Conservation (phyloP, 2,113 vertebrate species). For the Cephalophus harveyi region DNA sequence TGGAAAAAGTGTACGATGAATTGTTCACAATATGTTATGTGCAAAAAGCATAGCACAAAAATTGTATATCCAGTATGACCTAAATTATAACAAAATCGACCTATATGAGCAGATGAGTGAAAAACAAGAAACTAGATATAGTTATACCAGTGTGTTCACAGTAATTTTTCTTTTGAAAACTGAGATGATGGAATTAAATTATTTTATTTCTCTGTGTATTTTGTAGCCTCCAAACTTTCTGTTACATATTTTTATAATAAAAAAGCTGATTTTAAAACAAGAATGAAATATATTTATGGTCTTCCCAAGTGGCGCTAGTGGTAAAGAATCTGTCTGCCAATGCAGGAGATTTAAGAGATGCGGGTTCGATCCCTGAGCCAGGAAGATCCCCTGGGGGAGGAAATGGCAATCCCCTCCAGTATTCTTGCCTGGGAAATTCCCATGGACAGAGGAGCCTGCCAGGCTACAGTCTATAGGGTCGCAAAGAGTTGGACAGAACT, state of each 20-base stretch:
- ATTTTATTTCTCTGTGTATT: background rate
- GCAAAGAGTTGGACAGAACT: background rate
- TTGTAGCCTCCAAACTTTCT: background rate
- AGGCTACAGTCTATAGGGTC: background rate
- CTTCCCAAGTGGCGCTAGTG: background rate
- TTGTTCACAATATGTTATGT: background rate
- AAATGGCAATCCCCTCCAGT: background rate
- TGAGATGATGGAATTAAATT: background rate
- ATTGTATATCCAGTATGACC: background rate
- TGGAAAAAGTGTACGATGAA: background rate
- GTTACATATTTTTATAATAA: background rate
- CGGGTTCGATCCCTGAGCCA: rapidly evolving
- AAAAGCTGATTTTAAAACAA: background rate
- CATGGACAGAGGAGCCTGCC: background rate
- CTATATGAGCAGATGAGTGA: background rate
- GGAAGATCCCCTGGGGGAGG: background rate
- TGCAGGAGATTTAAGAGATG: background rate
- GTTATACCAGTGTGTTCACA: background rate
- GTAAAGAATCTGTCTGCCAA: background rate
- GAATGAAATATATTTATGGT: background rate
- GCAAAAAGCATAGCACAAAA: background rate
- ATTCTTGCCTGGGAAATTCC: background rate
- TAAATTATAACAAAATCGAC: background rate
- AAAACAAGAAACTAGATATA: background rate
- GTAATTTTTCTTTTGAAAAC: background rate